Conservation (phyloP, 2,113 vertebrate genomes). For the Steatornis caripensis region DNA sequence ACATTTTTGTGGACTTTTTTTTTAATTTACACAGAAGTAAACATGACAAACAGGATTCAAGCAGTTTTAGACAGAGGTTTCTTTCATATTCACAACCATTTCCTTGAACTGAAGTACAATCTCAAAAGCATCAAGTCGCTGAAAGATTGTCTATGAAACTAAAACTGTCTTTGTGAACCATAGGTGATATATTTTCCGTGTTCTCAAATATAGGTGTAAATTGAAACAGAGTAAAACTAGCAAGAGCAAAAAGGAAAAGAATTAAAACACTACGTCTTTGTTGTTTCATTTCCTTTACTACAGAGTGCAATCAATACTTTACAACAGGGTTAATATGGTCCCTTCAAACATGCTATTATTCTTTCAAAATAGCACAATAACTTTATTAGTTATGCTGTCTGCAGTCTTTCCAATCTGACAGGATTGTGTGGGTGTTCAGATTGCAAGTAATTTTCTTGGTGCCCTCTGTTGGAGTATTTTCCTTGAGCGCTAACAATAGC, state of each 20-base stretch:
- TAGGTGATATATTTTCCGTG: conserved; percentile 58
- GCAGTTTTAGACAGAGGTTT: not conserved
- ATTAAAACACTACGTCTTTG: conserved; percentile 74
- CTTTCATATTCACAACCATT: conserved; percentile 13
- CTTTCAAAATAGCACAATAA: conserved; percentile 77
- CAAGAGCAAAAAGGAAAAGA: conserved; percentile 70
- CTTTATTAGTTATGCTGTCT: conserved; percentile 82
- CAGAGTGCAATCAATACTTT: conserved; percentile 78
- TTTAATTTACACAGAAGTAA: not conserved
- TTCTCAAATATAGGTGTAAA: conserved; percentile 75
- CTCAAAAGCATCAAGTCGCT: conserved; percentile 49
- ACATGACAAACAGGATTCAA: conserved; percentile 19
- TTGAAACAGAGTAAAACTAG: conserved; percentile 73
- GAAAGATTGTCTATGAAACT: conserved; percentile 53
- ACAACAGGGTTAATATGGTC: conserved; percentile 80
- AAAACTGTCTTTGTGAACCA: conserved; percentile 49
- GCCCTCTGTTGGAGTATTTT: conserved; percentile 72
- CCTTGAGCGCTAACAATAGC: conserved; percentile 18
- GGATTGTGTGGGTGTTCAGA: conserved; percentile 64
- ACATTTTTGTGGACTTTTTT: not conserved
- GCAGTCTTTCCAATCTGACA: conserved; percentile 68
- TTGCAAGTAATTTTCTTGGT: conserved; percentile 64
- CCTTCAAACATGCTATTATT: conserved; percentile 82
- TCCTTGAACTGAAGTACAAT: conserved; percentile 27
- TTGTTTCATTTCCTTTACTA: conserved; percentile 77